Evolutionary conservation across 2,113 vertebrate genomes (phyloP), one percentile per base, ranked within the genome.

Genomic region (Platichthys stellatus): DNA sequence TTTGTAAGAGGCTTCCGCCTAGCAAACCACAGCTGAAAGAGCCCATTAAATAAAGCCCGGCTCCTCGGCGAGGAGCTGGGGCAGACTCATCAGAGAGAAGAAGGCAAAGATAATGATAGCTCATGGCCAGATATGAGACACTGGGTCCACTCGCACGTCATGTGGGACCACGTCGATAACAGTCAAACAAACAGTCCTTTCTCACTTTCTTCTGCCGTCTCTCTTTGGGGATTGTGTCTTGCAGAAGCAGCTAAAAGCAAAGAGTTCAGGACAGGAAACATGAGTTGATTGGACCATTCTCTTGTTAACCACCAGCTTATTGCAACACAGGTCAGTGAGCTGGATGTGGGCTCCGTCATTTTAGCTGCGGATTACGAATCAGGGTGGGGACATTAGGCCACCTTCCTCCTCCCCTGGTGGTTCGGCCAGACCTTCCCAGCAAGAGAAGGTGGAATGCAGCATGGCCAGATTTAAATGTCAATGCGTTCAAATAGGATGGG

Each of bases 1-100:
- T 94, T 92, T 93, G 92, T 92, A 93, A 93, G 90, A 94, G 93
- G 93, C 90, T 93, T 93, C 89, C 51, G 92, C 85, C 80, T 54
- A 88, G 90, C 87, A 87, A 87, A 90, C 86, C 89, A 88, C 85
- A 83, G 85, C 86, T 92, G 92, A 93, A 91, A 93, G 92, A 87
- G 90, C 83, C 92, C 91, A 94, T 94, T 94, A 94, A 92, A 92
- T 89, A 90, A 89, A 90, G 86, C 86, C 86, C 72, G 76, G 86
- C 88, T 92, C 89, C 86, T 90, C 80, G 31, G 11, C 86, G 70
- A 89, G 88, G 74, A 86, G 83, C 88, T 72, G 74, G 70, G 83
- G 72, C 83, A 92, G 89, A 93, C 92, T 93, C 91, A 93, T 94
- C 91, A 92, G 85, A 92, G 88, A 84, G 87, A 79, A 85, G 88